Conservation (phyloP, 2,888 invertebrate species). For the Theristus sp. region DNA sequence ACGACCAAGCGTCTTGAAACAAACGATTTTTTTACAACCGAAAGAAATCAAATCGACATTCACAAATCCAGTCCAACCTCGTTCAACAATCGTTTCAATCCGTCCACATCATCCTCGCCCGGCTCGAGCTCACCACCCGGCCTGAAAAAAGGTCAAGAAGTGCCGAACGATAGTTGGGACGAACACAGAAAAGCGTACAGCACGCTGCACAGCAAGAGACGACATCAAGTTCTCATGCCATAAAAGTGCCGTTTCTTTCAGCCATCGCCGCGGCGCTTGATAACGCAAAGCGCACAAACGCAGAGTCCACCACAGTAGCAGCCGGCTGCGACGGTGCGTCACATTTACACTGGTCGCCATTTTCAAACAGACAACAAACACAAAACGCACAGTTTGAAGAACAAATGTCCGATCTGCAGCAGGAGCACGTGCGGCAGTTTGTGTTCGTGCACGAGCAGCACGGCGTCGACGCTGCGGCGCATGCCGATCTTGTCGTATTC, state of each 20-base stretch:
- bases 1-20: constrained; percentile 64
- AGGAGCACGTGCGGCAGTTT: constrained; percentile 88
- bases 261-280: too few relatives aligned
- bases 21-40: neutral
- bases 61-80: constrained; percentile 33
- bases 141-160: too few relatives aligned
- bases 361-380: too few relatives aligned
- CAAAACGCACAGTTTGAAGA: constrained; percentile 63
- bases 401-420: constrained; percentile 88
- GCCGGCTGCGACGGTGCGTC: too few relatives aligned
- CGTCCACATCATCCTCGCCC: constrained; percentile 90
- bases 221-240: too few relatives aligned
- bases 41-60: neutral
- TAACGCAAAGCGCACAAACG: too few relatives aligned
- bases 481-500: constrained; percentile 93
- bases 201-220: too few relatives aligned
- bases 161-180: too few relatives aligned
- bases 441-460: constrained; percentile 86
- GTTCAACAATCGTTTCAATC: constrained; percentile 72
- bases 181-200: too few relatives aligned
- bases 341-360: too few relatives aligned
- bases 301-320: too few relatives aligned
- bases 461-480: constrained; percentile 64
- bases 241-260: too few relatives aligned
- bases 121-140: constrained; percentile 93